Conservation (phyloP, 2,797 vertebrate genomes). For the Pseudochaenichthys georgianus region DNA sequence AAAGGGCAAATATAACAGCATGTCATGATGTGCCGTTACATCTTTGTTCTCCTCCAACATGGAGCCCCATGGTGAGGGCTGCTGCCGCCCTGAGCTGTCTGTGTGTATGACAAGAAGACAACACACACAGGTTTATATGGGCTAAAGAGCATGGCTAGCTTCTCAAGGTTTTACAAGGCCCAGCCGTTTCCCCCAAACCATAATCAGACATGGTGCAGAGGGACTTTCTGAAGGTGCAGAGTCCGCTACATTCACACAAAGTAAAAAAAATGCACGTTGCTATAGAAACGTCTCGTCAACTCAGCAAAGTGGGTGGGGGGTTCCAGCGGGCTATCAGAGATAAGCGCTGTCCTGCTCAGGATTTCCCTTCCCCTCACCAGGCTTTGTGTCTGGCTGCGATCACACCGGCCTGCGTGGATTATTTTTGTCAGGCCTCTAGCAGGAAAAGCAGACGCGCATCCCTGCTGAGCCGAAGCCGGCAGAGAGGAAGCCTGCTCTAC, state of each 20-base stretch:
- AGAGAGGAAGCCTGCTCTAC: conserved; percentile 33
- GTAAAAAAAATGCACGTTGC: conserved; percentile 51
- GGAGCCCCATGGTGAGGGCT: conserved; percentile 33
- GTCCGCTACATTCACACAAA: conserved; percentile 17
- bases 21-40: conserved; percentile 2
- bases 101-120: conserved; percentile 3
- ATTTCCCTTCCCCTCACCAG: conserved; percentile 55
- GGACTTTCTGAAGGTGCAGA: conserved; percentile 34
- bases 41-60: conserved; percentile 49
- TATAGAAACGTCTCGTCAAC: conserved; percentile 67
- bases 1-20: conserved; percentile 8
- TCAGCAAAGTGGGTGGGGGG: conserved; percentile 60
- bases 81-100: conserved; percentile 54
- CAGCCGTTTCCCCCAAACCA: conserved; percentile 38
- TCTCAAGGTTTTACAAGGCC: conserved; percentile 27
- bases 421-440: conserved; percentile 61
- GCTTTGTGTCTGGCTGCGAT: conserved; percentile 75
- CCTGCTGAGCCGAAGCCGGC: conserved; percentile 17
- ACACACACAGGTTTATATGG: conserved; percentile 12
- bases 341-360: conserved; percentile 60
- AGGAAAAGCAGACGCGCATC: conserved; percentile 58
- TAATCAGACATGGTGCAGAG: conserved; percentile 31
- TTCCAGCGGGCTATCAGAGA: conserved; percentile 50
- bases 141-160: conserved; percentile 15
- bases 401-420: conserved; percentile 55